phyloP scores from a whole-genome alignment of 2,888 invertebrate genomes.

The Anthophora plumipes region DNA sequence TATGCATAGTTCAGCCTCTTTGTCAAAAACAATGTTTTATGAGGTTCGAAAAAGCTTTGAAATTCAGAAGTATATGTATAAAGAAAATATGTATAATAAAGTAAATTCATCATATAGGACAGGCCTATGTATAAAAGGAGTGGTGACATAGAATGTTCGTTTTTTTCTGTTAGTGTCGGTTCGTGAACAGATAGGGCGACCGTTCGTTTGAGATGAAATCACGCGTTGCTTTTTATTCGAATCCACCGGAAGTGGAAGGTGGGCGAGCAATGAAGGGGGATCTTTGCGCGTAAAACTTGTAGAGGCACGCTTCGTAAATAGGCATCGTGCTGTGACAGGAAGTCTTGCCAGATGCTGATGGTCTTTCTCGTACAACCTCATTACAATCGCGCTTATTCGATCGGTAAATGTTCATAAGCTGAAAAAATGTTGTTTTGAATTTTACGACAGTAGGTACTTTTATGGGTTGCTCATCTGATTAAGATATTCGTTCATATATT shows the following conservation, averaged over 20 bases:
- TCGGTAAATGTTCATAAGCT: background rate
- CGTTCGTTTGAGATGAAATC: slow-evolving; percentile 37
- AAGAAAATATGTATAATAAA: too few relatives aligned
- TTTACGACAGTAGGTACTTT: background rate
- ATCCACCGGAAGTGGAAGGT: slow-evolving; percentile 65
- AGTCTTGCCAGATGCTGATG: slow-evolving; percentile 71
- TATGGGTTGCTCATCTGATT: background rate
- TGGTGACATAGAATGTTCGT: background rate
- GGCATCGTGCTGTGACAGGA: slow-evolving; percentile 65
- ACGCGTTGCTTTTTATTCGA: slow-evolving; percentile 55
- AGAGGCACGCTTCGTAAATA: slow-evolving; percentile 65
- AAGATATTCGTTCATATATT: background rate
- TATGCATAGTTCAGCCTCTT: too few relatives aligned
- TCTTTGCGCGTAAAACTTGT: slow-evolving; percentile 60
- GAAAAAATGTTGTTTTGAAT: slow-evolving; percentile 15
- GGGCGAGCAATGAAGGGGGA: slow-evolving; percentile 53
- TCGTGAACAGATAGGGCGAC: background rate
- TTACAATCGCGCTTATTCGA: slow-evolving; percentile 49
- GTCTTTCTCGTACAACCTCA: slow-evolving; percentile 43
- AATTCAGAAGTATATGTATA: too few relatives aligned
- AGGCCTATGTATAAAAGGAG: background rate
- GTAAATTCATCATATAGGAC: background rate
- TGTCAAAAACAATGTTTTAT: too few relatives aligned
- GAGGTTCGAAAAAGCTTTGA: too few relatives aligned
- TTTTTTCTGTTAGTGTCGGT: background rate